A percentile compares a stretch with the other conserved stretches of the same genome.
Evolutionary conservation across 1,140 invertebrate species (phyloP).

Genomic region (Globodera rostochiensis): DNA sequence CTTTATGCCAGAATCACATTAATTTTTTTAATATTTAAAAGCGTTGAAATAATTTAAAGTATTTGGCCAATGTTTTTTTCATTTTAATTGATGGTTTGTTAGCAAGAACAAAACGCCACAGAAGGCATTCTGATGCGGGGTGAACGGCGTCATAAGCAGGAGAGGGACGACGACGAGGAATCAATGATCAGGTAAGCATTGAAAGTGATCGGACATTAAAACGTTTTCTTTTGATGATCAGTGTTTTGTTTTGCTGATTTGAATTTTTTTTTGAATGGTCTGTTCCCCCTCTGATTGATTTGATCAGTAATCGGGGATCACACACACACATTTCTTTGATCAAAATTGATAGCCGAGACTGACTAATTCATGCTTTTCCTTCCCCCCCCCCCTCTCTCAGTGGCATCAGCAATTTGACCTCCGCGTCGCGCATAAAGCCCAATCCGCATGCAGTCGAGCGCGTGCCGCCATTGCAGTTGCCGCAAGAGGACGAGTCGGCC

Average conservation of each 20-base stretch:
- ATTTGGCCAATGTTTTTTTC: no score
- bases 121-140: neutral
- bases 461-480: neutral
- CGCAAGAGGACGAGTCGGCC: neutral
- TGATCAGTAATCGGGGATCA: no score
- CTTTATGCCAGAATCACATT: no score
- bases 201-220: neutral
- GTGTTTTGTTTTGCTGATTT: no score
- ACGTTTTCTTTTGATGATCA: neutral
- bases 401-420: slow-evolving; percentile 4
- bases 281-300: no score
- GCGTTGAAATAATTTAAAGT: neutral
- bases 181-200: neutral
- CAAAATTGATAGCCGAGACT: no score
- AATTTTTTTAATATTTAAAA: neutral
- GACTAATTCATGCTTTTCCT: neutral
- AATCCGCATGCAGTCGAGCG: neutral
- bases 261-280: no score
- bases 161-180: slow-evolving; percentile 1
- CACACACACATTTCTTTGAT: no score
- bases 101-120: neutral
- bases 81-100: no score
- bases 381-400: neutral
- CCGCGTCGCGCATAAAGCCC: slow-evolving; percentile 7
- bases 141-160: neutral